phyloP scores from a whole-genome alignment of 2,797 vertebrate species.

The Gymnothorax reevesii region DNA sequence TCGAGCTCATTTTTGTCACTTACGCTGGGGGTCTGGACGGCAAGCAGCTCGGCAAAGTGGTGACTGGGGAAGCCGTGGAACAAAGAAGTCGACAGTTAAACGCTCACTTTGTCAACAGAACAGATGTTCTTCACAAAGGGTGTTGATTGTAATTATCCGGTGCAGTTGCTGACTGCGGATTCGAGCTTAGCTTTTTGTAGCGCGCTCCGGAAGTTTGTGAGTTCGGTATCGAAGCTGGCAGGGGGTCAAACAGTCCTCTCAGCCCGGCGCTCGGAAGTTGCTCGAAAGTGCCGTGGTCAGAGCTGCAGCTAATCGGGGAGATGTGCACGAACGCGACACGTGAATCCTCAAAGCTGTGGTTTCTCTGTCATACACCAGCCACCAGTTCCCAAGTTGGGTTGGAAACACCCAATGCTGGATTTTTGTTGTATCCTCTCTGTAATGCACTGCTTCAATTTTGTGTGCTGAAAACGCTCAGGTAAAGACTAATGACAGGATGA shows the following conservation, averaged over 20 bases:
- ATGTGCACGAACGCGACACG: background rate
- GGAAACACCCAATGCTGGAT: background rate
- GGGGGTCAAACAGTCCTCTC: background rate
- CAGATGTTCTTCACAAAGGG: slow-evolving; percentile 21
- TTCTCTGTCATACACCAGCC: background rate
- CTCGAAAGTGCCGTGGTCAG: background rate
- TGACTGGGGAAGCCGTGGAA: background rate
- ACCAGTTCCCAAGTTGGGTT: background rate
- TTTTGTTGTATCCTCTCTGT: background rate
- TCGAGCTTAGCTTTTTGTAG: slow-evolving; percentile 12
- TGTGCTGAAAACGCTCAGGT: background rate
- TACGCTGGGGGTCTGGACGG: background rate
- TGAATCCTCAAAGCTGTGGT: background rate
- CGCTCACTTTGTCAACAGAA: background rate
- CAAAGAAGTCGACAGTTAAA: background rate
- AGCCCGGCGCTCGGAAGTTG: background rate
- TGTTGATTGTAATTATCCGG: slow-evolving; percentile 26
- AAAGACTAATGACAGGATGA: background rate
- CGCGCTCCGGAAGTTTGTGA: background rate
- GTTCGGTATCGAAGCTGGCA: slow-evolving; percentile 3
- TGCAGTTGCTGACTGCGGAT: slow-evolving; percentile 20
- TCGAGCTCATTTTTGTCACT: slow-evolving; percentile 3
- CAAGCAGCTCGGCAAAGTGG: background rate
- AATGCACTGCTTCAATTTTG: background rate
- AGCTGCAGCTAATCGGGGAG: background rate